Base-by-base conservation (phyloP, 2,888 invertebrate genomes). In the Drosophila prolongata region DNA sequence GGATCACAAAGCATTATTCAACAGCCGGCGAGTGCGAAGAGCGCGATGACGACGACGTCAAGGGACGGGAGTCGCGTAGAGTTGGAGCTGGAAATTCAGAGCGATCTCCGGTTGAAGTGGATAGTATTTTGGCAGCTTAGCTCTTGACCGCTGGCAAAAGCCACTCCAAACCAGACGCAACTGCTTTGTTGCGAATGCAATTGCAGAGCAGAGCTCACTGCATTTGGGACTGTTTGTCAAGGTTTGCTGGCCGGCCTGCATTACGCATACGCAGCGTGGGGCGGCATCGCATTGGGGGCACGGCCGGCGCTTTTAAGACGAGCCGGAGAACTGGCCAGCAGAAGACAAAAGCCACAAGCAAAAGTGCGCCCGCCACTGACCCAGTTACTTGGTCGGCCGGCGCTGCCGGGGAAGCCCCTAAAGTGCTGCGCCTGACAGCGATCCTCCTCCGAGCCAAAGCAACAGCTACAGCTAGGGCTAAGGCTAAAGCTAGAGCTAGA, bases 1-100 rank as follows among this genome's bases (percentile, higher is more conserved):
- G 86, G 80, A 80, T 89, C 83, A 87, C 88, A 87, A 87, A 88
- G 88, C 80, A 78, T 83, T 88, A 89, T 88, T 89, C 84, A 86
- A 78, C 89, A 73, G 77, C 52, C 69, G 65, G 66, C 70, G 60
- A 53, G 61, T 73, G 67, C 79, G 67, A 77, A 47, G 53, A 49
- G 65, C 72, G 43, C 49, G 43, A 49, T 38, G 53, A 19, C 67
- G 74, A 53, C 84, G 77, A 77, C 79, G 77, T 75, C 81, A 70
- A 70, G 84, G 75, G 64, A 50, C 60, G 70, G 58, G 67, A 85
- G 78, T 76, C 68, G 65, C 68, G 66, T 67, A 76, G 78, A 79
- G 78, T 47, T 65, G 56, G 8, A 38, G 6, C 54, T 37, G 16
- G 30, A 46, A 47, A 62, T 19, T 8, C 27, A 38, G 24, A n/a